These are phyloP conservation scores for Syncerus caffer DNA, from an alignment of 2,797 vertebrate species.

Conservation along the genomic window DNA sequence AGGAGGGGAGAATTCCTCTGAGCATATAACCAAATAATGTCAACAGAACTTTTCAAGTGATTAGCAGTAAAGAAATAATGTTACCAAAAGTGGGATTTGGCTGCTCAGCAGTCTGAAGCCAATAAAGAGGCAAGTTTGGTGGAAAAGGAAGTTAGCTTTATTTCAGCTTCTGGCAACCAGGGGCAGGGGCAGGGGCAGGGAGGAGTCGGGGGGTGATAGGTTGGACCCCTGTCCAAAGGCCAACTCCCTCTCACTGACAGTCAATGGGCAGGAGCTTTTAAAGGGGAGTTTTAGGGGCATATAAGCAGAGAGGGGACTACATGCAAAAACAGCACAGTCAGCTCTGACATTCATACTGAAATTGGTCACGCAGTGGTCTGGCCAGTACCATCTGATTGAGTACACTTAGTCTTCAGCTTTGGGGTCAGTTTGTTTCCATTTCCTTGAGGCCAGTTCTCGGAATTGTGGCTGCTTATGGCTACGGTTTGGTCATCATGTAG, in stretches of 20 bases:
- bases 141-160: not conserved
- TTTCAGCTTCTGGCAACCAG: not conserved
- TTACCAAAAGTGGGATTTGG: not conserved
- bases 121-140: not conserved
- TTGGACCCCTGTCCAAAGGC: not conserved
- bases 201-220: not conserved
- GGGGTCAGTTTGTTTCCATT: not conserved
- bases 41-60: conserved; percentile 52
- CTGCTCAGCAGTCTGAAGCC: not conserved
- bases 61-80: conserved; percentile 31
- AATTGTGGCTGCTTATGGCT: not conserved
- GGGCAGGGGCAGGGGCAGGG: not conserved
- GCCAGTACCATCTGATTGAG: not conserved
- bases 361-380: not conserved
- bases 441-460: not conserved
- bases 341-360: not conserved
- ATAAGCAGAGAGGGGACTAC: not conserved
- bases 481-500: not conserved
- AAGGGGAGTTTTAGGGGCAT: not conserved
- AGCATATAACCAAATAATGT: conserved; percentile 37
- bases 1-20: conserved; percentile 23
- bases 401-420: not conserved
- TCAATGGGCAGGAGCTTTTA: not conserved
- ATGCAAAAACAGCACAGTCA: not conserved
- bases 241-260: not conserved